Evolutionary conservation across 1,140 invertebrate species (phyloP), one percentile per base, ranked within the genome.

Genomic region (Mylabris phalerata): DNA sequence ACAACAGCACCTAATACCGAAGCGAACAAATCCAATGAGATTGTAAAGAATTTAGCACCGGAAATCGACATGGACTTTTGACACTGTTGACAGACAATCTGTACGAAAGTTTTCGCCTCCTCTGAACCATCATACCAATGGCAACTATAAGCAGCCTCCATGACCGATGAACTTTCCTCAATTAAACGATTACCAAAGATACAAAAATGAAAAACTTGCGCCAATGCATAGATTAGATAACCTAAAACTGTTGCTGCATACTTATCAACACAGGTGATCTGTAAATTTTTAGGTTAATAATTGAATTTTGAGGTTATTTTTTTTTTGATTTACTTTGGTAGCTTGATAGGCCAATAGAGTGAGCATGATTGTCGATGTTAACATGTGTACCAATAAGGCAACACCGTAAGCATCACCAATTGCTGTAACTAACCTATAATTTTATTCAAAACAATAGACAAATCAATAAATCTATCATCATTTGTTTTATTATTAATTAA

Each of bases 1-100:
- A 92, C 89, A 4, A 89, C 86, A 24, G 89, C 89, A 59, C 89
- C 89, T n/a, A 92, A 78, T 78, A 90, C 89, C 71, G 88, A 91
- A 68, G 89, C 89, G 67, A 92, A 92, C 50, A 92, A 75, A 81
- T 92, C 89, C 63, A 92, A 72, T 1, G 89, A 91, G 2, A 92
- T 88, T 0, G 88, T 92, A 72, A 92, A 92, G 71, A 92, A 92
- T 69, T 91, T 92, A 0, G 89, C 88, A 52, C 89, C 89, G 3
- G 89, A 90, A 67, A 92, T 89, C 48, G 86, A 87, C 82, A 92
- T 84, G 0, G 89, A 86, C 70, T 90, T 91, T 73, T 92, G 89
- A 75, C 89, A 91, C 68, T 92, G 89, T 66, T 92, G 89, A 72
- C 89, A 91, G n/a, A 92, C 88, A 65, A 92, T 92, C 74, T 92